These are phyloP conservation scores for Threskiornis aethiopicus DNA, from an alignment of 2,797 vertebrate species.

Conservation along the genomic window DNA sequence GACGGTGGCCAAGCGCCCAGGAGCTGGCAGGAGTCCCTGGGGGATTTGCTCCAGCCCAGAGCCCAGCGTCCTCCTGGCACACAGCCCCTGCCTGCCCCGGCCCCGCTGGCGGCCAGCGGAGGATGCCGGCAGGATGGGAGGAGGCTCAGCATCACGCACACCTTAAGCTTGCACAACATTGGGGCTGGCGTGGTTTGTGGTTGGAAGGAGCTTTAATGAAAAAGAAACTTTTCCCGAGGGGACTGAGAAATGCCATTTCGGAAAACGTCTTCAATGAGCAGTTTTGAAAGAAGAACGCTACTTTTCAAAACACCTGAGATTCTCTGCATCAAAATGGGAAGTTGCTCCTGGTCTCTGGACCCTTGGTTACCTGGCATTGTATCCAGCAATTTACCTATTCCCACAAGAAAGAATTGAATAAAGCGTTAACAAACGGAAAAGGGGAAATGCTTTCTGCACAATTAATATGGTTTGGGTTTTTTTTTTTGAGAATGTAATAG, in stretches of 20 bases:
- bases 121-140: background rate
- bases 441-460: background rate
- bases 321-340: background rate
- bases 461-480: background rate
- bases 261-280: background rate
- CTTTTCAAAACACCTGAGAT: background rate
- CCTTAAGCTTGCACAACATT: accelerated
- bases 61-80: accelerated
- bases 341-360: background rate
- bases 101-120: accelerated
- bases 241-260: background rate
- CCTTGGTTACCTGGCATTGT: background rate
- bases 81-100: accelerated
- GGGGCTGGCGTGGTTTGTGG: accelerated
- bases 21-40: background rate
- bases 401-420: background rate
- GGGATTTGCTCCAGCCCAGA: background rate
- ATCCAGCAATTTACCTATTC: background rate
- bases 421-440: background rate
- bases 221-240: background rate
- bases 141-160: accelerated
- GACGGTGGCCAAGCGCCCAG: accelerated
- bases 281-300: background rate
- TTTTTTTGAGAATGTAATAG: background rate
- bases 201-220: background rate